Conservation (phyloP, 2,113 vertebrate species). For the Edolisoma coerulescens region DNA sequence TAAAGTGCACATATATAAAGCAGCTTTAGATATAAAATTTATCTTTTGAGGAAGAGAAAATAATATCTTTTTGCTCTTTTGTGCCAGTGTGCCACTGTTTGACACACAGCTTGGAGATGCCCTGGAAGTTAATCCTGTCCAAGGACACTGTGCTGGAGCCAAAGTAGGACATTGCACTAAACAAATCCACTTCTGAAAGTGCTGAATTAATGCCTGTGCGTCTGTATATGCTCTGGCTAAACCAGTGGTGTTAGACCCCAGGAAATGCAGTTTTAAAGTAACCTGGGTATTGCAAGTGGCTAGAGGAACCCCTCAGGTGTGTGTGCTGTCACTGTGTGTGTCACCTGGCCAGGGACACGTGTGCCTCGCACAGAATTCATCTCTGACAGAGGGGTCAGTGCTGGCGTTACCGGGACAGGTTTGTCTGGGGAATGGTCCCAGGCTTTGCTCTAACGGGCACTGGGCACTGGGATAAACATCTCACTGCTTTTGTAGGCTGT, state of each 20-base stretch:
- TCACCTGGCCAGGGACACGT: background rate
- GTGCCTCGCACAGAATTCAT: background rate
- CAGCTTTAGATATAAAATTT: background rate
- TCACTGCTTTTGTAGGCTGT: rapidly evolving
- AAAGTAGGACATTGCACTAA: background rate
- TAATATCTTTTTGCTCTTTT: background rate
- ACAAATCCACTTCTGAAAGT: background rate
- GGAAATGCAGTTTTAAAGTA: background rate
- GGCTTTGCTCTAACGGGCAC: rapidly evolving
- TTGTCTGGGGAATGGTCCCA: background rate
- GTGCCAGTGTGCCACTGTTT: background rate
- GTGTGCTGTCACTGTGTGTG: background rate
- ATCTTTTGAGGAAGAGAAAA: background rate
- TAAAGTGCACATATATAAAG: background rate
- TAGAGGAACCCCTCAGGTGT: background rate
- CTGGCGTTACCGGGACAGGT: background rate
- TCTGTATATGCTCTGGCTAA: background rate
- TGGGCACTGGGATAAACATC: background rate
- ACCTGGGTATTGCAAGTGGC: background rate
- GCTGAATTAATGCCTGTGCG: background rate
- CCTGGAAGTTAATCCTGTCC: constrained; percentile 29
- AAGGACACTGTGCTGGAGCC: background rate
- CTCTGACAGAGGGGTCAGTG: background rate
- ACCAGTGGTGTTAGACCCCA: background rate
- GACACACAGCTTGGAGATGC: background rate